Percentiles rank a stretch among this genome's conserved stretches.
Conservation (phyloP, 2,797 vertebrate genomes). For the Rousettus madagascariensis region DNA sequence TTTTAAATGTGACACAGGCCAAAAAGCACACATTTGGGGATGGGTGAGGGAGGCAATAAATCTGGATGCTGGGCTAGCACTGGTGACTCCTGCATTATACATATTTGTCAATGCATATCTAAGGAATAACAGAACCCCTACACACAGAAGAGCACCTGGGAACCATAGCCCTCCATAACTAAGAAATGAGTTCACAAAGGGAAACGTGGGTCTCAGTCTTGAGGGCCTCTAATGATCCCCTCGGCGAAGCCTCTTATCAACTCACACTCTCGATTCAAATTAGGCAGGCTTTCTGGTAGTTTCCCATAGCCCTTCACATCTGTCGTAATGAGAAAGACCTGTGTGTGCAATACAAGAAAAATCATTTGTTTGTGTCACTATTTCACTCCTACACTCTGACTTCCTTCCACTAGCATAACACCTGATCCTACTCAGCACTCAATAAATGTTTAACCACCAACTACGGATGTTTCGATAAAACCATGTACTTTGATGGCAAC, state of each 20-base stretch:
- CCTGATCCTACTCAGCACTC: not conserved
- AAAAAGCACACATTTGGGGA: not conserved
- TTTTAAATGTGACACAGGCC: not conserved
- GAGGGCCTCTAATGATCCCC: not conserved
- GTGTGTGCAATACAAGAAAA: not conserved
- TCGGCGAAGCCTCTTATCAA: not conserved
- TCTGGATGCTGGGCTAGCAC: not conserved
- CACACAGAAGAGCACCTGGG: not conserved
- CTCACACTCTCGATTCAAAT: not conserved
- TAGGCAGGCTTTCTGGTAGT: not conserved
- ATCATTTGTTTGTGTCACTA: not conserved
- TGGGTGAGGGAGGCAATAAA: not conserved
- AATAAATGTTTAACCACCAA: not conserved
- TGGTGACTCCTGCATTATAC: not conserved
- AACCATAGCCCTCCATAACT: not conserved
- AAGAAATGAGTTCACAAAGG: not conserved
- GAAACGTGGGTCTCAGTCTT: not conserved
- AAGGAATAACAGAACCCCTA: not conserved
- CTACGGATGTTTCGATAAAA: not conserved
- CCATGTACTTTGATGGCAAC: not conserved
- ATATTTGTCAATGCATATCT: not conserved
- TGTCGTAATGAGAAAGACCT: not conserved
- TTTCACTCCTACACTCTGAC: not conserved
- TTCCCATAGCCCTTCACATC: rapidly evolving
- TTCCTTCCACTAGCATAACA: not conserved